Base-by-base conservation (phyloP, 2,888 invertebrate genomes). In the Scaptomyza flava region DNA sequence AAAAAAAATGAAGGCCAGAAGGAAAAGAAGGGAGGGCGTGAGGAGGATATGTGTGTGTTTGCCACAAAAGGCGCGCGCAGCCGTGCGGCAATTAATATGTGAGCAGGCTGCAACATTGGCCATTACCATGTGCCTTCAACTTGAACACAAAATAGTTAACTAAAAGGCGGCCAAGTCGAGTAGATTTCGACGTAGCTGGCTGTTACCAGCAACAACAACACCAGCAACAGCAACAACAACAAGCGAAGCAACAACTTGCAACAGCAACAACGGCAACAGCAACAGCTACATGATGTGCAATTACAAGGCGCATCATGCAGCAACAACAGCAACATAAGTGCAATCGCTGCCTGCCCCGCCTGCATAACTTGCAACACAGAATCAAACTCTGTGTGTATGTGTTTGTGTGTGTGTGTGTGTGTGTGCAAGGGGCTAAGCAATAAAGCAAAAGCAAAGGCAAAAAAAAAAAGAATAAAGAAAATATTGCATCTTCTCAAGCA, bases 81-180 rank as follows among this genome's bases (percentile, higher is more conserved):
- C 85, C 85, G 82, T 84, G 87, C 82, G 89, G 89, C 84, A 85
- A 85, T 85, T 85, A 85, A 85, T 85, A 85, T 89, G 89, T 85
- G 87, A 82, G 83, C 87, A 73, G 68, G 87, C 82, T 84, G 89
- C 81, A 88, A 83, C 82, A 88, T 88, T 88, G 82, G 85, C 84
- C 86, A 85, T 85, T 85, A 85, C 87, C 84, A 85, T 85, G 84
- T 89, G 84, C 84, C 84, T 85, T 85, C 84, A 84, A 84, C 82
- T 85, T 85, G 87, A 85, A 85, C 84, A 85, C 85, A 87, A 89
- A 89, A 85, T 85, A 87, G 89, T 87, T 89, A 87, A 84, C 89
- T 89, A 87, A 89, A 88, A 87, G 89, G 83, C 83, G 68, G 71
- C 66, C 68, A 45, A 70, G 50, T 47, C 71, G 59, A 14, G 47